A percentile compares a stretch with the other conserved stretches of the same genome.
Evolutionary conservation across 2,888 invertebrate genomes (phyloP).

Genomic region (Megalurothrips usitatus): DNA sequence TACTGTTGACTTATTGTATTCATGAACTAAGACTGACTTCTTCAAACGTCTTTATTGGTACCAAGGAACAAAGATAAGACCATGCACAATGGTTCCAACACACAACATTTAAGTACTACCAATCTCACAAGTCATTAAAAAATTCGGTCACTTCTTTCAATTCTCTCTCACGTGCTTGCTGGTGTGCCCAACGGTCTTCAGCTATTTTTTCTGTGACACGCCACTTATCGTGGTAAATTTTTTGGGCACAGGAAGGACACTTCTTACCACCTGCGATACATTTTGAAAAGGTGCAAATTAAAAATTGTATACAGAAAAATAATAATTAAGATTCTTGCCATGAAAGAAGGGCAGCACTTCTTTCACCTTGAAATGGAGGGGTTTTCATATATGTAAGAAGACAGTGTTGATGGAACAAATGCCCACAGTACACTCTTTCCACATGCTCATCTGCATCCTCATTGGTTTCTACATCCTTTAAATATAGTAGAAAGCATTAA

Average conservation of each 20-base stretch:
- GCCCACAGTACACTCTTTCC: conserved; percentile 68
- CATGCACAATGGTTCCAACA: no score
- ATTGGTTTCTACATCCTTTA: conserved; percentile 53
- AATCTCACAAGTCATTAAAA: conserved; percentile 45
- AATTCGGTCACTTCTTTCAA: conserved; percentile 72
- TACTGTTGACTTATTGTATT: no score
- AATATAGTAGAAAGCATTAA: conserved; percentile 8
- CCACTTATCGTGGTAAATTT: conserved; percentile 70
- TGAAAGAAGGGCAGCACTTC: neutral
- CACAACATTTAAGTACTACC: no score
- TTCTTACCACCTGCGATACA: conserved; percentile 57
- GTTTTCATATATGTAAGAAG: conserved; percentile 63
- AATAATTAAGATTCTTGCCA: neutral
- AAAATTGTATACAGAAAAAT: neutral
- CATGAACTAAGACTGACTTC: no score
- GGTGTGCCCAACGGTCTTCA: conserved; percentile 71
- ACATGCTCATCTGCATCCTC: conserved; percentile 57
- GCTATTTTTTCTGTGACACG: conserved; percentile 62
- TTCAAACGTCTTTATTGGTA: no score
- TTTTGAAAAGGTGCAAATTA: conserved; percentile 5
- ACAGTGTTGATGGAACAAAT: conserved; percentile 66
- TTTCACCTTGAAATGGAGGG: conserved; percentile 61
- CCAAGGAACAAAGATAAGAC: no score
- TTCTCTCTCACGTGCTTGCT: conserved; percentile 68
- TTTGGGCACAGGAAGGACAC: conserved; percentile 60